Conservation (phyloP, 2,113 vertebrate species). For the Chloebia gouldiae region DNA sequence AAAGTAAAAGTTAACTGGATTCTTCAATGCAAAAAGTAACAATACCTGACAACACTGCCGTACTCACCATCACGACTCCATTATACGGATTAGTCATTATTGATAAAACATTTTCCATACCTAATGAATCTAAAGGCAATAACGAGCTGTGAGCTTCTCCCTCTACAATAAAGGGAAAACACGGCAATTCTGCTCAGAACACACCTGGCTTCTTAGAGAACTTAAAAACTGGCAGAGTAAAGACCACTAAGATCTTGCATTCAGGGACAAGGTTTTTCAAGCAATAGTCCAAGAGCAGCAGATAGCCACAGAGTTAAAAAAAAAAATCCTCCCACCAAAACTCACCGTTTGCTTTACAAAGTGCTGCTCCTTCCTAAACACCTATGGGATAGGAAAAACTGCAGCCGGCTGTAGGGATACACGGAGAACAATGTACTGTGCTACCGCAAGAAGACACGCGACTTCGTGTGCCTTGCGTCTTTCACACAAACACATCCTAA, state of each 20-base stretch:
- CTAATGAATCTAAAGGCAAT: background rate
- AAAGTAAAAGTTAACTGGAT: background rate
- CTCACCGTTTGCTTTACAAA: background rate
- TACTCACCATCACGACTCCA: background rate
- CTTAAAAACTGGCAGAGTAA: background rate
- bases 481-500: background rate
- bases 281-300: background rate
- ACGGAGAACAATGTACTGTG: accelerated
- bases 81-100: background rate
- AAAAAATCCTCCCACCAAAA: background rate
- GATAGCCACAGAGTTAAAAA: background rate
- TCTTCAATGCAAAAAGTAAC: background rate
- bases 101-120: background rate
- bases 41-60: background rate
- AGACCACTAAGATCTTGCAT: background rate
- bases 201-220: background rate
- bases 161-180: background rate
- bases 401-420: background rate
- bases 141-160: background rate
- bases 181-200: background rate
- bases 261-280: background rate
- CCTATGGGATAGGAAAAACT: accelerated
- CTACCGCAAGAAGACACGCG: too few species aligned
- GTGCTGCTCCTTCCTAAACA: background rate
- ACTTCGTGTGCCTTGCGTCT: background rate